Evolutionary conservation across 1,140 invertebrate species (phyloP).

Genomic region (Dufourea novaeangliae): DNA sequence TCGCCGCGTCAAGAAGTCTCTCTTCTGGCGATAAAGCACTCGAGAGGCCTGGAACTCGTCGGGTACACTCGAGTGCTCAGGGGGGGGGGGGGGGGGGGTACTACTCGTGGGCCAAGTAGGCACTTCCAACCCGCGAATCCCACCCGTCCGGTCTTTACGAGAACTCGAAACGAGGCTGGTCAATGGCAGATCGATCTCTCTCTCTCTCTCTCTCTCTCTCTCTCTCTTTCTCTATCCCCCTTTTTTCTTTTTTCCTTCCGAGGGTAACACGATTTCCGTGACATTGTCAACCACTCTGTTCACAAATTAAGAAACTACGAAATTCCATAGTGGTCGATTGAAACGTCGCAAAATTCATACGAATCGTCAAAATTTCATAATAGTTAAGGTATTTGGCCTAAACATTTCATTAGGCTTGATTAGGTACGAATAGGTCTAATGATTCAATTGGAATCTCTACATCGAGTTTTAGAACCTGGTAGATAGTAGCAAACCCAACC

Average conservation of each 20-base stretch:
- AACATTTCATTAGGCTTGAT: too few relatives aligned
- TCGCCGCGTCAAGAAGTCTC: constrained; percentile 43
- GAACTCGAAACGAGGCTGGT: constrained; percentile 36
- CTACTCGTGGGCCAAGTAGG: constrained; percentile 42
- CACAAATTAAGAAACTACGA: too few relatives aligned
- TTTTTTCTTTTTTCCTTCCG: too few relatives aligned
- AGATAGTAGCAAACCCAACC: too few relatives aligned
- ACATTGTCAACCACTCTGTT: constrained; percentile 7
- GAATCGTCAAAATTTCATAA: too few relatives aligned
- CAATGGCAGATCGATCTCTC: constrained; percentile 33
- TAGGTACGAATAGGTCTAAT: too few relatives aligned
- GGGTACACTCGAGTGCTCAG: constrained; percentile 31
- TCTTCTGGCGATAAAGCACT: constrained; percentile 55
- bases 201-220: neutral
- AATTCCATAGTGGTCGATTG: too few relatives aligned
- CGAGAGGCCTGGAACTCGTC: constrained; percentile 53
- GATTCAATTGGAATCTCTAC: too few relatives aligned
- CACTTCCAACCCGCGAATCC: constrained; percentile 41
- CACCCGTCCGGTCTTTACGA: constrained; percentile 35
- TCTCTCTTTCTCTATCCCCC: neutral
- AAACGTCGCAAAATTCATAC: too few relatives aligned
- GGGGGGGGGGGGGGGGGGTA: too few relatives aligned
- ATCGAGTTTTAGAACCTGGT: too few relatives aligned
- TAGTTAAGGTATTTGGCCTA: too few relatives aligned
- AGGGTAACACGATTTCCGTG: constrained; percentile 21